Percentiles rank a stretch among this genome's conserved stretches.
These are phyloP conservation scores for Macrosoma leucophasiata DNA, from an alignment of 2,888 invertebrate genomes.

Conservation along the genomic window DNA sequence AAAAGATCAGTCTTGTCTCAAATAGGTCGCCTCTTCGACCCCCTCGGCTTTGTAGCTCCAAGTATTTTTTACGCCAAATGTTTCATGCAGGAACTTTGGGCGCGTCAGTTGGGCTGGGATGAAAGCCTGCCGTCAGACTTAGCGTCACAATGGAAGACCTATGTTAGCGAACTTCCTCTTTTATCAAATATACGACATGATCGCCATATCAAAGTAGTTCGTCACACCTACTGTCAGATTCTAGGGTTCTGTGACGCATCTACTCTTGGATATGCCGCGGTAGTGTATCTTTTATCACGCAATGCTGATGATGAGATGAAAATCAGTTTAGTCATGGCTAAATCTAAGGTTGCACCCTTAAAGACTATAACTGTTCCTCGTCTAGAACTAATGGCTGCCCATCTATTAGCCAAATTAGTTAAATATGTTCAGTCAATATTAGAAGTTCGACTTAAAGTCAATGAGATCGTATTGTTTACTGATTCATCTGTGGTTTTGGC, in stretches of 20 bases:
- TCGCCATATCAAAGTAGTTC: slow-evolving; percentile 9
- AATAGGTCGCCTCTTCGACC: slow-evolving; percentile 10
- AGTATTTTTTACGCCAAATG: slow-evolving; percentile 11
- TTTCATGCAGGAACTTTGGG: slow-evolving; percentile 13
- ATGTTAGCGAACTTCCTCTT: slow-evolving; percentile 5
- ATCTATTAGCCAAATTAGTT: too few relatives aligned
- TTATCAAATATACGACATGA: slow-evolving; percentile 12
- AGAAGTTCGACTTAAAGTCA: too few relatives aligned
- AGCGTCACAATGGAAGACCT: slow-evolving; percentile 7
- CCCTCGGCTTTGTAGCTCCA: slow-evolving; percentile 13
- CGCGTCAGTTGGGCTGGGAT: slow-evolving; percentile 9
- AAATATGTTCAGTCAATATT: too few relatives aligned
- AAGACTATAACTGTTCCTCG: too few relatives aligned
- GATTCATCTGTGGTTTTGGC: too few relatives aligned
- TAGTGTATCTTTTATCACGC: too few relatives aligned
- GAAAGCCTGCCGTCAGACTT: slow-evolving; percentile 8
- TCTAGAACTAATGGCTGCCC: too few relatives aligned
- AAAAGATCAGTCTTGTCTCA: slow-evolving; percentile 5
- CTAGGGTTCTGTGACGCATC: slow-evolving; percentile 21
- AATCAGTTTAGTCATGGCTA: too few relatives aligned
- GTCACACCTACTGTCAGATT: slow-evolving; percentile 5
- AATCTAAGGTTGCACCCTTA: too few relatives aligned
- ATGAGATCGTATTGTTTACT: too few relatives aligned
- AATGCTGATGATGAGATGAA: too few relatives aligned
- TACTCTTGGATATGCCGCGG: slow-evolving; percentile 11